Evolutionary conservation across 2,113 vertebrate genomes (phyloP).

Genomic region (Tragelaphus buxtoni): DNA sequence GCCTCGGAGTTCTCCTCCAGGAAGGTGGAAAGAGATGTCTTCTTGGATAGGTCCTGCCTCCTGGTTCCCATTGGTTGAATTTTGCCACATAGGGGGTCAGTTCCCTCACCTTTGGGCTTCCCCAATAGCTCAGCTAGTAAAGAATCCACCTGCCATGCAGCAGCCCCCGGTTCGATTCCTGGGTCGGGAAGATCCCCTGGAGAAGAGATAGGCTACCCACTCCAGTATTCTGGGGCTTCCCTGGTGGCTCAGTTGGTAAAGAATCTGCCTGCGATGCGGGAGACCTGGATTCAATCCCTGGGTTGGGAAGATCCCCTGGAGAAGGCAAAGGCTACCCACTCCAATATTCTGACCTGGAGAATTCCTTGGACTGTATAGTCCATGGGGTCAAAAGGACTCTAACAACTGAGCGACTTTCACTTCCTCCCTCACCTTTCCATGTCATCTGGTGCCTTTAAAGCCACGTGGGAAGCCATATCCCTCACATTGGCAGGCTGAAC

Average conservation of each 20-base stretch:
- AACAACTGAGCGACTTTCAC: background rate
- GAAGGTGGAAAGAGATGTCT: no score
- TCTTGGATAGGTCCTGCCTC: background rate
- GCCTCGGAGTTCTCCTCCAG: background rate
- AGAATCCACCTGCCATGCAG: background rate
- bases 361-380: background rate
- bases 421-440: background rate
- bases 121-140: background rate
- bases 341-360: background rate
- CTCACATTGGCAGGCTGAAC: background rate
- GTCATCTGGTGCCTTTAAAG: background rate
- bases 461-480: background rate
- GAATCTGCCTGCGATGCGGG: accelerated
- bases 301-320: background rate
- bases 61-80: background rate
- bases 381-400: accelerated
- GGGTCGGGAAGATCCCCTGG: background rate
- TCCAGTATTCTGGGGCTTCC: background rate
- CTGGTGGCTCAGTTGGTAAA: background rate
- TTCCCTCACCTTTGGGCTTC: background rate
- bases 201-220: background rate
- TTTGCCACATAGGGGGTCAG: background rate
- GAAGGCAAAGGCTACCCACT: background rate
- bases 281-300: background rate
- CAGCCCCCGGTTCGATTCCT: background rate